Evolutionary conservation across 2,888 invertebrate species (phyloP), one percentile per base, ranked within the genome.

Genomic region (Trichogramma evanescens): DNA sequence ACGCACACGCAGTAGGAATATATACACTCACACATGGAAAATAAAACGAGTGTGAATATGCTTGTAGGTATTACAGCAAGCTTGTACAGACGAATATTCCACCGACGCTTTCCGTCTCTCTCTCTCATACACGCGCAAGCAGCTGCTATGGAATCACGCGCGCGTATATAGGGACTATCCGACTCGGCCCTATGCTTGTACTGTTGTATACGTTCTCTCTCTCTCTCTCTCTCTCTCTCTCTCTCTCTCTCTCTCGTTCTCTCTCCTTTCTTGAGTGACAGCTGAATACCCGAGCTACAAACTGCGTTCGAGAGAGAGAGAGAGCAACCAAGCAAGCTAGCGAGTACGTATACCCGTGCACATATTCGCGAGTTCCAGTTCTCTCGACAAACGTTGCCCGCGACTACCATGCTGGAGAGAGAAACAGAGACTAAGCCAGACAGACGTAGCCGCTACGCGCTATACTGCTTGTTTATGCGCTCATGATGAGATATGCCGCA

Each of bases 221-320:
- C 42, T 44, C 54, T 54, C 53, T 40, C 46, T 40, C 50, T 43
- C 50, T 56, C 50, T 44, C 54, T 54, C 53, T 48, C 46, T 58
- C 48, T 39, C 42, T 42, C 13, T 13, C 13, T 13, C 13, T 13
- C 13, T 45, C 41, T 51, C 49, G 45, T 40, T 54, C 46, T 4
- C 39, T 49, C 8, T 38, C 42, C 66, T 65, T 56, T 60, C 57
- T 66, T 76, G 76, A 77, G 67, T 76, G 76, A 76, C 76, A 75
- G 74, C 70, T 76, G 72, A 76, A 76, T 75, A 70, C 69, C 64
- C 60, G 68, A 50, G 55, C 6, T 59, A 54, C 58, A 56, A 50
- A 59, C 52, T 59, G 64, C 62, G 60, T 60, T 63, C 65, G 65
- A 4, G 43, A 26, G 43, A 52, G 43, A 26, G 26, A 26, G 56